These are phyloP conservation scores for Pimpla rufipes DNA, from an alignment of 2,888 invertebrate genomes.

Conservation along the genomic window DNA sequence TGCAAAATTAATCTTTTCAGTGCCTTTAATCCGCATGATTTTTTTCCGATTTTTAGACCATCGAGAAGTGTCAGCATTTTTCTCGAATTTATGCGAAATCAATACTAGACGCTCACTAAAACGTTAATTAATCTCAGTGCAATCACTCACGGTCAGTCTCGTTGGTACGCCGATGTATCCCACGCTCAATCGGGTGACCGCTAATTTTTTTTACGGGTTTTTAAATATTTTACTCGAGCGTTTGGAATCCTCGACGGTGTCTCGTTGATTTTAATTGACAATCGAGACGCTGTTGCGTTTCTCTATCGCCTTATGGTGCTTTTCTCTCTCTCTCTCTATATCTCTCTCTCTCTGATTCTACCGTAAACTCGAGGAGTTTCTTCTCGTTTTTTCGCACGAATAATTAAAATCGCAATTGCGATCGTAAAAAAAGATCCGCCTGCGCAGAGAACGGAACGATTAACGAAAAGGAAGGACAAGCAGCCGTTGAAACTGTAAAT, in stretches of 20 bases:
- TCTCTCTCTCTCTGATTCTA: background rate
- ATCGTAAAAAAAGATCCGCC: background rate
- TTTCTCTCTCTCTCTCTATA: slow-evolving; percentile 48
- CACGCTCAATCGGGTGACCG: slow-evolving; percentile 18
- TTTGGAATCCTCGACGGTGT: slow-evolving; percentile 11
- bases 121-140: too few relatives aligned
- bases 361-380: slow-evolving; percentile 10
- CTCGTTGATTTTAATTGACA: background rate
- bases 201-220: background rate
- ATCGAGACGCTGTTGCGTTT: slow-evolving; percentile 10
- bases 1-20: too few relatives aligned
- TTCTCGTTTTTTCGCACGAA: slow-evolving; percentile 51
- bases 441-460: background rate
- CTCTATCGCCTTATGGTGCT: slow-evolving; percentile 54
- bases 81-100: too few relatives aligned
- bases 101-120: too few relatives aligned
- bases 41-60: too few relatives aligned
- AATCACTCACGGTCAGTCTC: background rate
- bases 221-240: slow-evolving; percentile 37
- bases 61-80: too few relatives aligned
- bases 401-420: slow-evolving; percentile 15
- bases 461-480: slow-evolving; percentile 40
- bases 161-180: background rate
- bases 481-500: slow-evolving; percentile 68
- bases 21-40: too few relatives aligned